Evolutionary conservation across 1,140 invertebrate genomes (phyloP).

Genomic region (Mesaphorura yosii): DNA sequence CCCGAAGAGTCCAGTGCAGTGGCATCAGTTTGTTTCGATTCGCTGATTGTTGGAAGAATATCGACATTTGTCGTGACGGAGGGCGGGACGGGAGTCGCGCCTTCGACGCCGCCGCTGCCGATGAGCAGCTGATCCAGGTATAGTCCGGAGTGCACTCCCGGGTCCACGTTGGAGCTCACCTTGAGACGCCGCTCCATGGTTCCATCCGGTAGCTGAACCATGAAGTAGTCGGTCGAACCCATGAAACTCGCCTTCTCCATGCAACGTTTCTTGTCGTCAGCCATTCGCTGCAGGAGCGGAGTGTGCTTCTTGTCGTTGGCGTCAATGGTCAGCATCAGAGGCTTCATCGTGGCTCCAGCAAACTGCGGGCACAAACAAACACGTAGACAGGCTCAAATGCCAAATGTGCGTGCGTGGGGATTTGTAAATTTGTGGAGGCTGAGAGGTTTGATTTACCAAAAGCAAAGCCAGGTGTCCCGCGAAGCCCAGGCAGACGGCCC

Average conservation of each 20-base stretch:
- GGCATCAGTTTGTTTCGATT: too few relatives aligned
- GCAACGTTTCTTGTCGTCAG: constrained; percentile 73
- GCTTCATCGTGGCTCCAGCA: too few relatives aligned
- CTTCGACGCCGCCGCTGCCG: neutral
- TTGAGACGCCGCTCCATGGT: constrained; percentile 75
- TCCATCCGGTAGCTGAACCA: constrained; percentile 75
- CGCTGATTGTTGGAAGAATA: neutral
- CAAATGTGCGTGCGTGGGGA: too few relatives aligned
- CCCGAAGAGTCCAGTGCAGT: too few relatives aligned
- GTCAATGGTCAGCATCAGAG: too few relatives aligned
- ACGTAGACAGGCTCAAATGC: too few relatives aligned
- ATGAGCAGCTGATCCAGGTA: constrained; percentile 1
- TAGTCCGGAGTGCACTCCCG: constrained; percentile 66
- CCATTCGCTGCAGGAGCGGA: constrained; percentile 65
- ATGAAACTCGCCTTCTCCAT: constrained; percentile 76
- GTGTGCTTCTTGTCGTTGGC: too few relatives aligned
- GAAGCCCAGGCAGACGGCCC: too few relatives aligned
- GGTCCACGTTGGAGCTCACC: constrained; percentile 66
- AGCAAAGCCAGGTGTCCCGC: too few relatives aligned
- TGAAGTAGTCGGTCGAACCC: constrained; percentile 67
- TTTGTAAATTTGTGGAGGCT: too few relatives aligned
- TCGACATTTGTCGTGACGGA: neutral
- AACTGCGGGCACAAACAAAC: too few relatives aligned
- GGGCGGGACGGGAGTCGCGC: neutral
- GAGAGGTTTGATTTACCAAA: too few relatives aligned